Base-by-base conservation (phyloP, 2,113 vertebrate genomes). In the Alethe castanea region DNA sequence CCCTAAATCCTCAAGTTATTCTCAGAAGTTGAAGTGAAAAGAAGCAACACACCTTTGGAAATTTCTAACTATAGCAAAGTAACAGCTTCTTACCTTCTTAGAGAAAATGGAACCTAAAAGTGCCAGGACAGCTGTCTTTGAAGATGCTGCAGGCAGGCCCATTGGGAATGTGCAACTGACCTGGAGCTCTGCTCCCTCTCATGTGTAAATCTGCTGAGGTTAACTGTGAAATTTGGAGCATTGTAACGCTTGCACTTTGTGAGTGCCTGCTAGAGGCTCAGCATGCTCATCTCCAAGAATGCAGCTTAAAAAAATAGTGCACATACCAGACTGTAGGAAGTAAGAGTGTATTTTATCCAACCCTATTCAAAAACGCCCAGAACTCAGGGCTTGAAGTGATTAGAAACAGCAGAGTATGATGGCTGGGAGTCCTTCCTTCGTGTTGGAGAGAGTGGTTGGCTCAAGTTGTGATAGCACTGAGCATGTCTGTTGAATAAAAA, bases 261-360 rank as follows among this genome's bases (percentile, higher is more conserved):
- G 76, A 90, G 80, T 48, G 88, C 69, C 60, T 86, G 19, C 77
- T 78, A 70, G 62, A 93, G 45, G 67, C 67, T 88, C 20, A 81
- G 92, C 13, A 5, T 20, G 64, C 92, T 88, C 92, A 90, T 65
- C 47, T 82, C 79, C 50, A 94, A 88, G 88, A 97, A 94, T 78
- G 83, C 91, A 84, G 86, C 83, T 93, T 95, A 94, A 88, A 93
- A 95, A 86, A 96, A 94, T 26, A 95, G 88, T 74, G 52, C 52
- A 44, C 94, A 92, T 95, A 90, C 86, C 91, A 93, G 94, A 93
- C 86, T 74, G 69, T 17, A 94, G 76, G 88, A 93, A 86, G 62
- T 69, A 93, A 83, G 86, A 91, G 77, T 40, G 72, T 48, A 17
- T 90, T 94, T 86, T 86, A 81, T 59, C 66, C 60, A 78, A 76